Conservation (phyloP, 2,113 vertebrate genomes). For the Talpa occidentalis region DNA sequence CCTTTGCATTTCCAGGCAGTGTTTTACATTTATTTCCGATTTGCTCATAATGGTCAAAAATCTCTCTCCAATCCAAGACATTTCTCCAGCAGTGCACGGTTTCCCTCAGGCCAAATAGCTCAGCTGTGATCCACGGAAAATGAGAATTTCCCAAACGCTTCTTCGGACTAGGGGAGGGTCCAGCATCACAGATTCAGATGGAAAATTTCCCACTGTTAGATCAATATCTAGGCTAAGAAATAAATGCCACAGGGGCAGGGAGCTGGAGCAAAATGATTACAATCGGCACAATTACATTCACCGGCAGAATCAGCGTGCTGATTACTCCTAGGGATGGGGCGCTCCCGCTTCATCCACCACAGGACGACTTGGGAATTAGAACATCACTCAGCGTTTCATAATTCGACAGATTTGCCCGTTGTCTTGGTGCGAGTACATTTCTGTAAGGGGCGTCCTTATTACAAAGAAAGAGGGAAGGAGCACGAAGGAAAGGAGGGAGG, state of each 20-base stretch:
- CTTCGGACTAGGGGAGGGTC: slow-evolving; percentile 75
- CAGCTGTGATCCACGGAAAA: slow-evolving; percentile 83
- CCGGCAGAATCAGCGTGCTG: slow-evolving; percentile 66
- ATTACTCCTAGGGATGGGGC: slow-evolving; percentile 64
- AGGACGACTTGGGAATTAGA: slow-evolving; percentile 70
- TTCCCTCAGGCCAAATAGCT: slow-evolving; percentile 83
- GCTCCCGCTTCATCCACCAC: slow-evolving; percentile 35
- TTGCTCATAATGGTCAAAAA: slow-evolving; percentile 83
- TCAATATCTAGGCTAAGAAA: slow-evolving; percentile 82
- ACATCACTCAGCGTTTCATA: slow-evolving; percentile 72
- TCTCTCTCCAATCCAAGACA: slow-evolving; percentile 76
- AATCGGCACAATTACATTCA: slow-evolving; percentile 78
- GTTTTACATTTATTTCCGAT: slow-evolving; percentile 84
- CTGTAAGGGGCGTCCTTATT: slow-evolving; percentile 46
- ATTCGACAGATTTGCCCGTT: slow-evolving; percentile 47
- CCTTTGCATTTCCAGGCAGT: slow-evolving; percentile 81
- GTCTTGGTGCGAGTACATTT: slow-evolving; percentile 63
- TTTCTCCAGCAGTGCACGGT: slow-evolving; percentile 73
- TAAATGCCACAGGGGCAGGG: slow-evolving; percentile 80
- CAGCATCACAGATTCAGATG: slow-evolving; percentile 73
- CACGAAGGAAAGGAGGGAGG: too few species aligned
- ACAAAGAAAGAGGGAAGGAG: slow-evolving; percentile 20
- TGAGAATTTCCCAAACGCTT: slow-evolving; percentile 80
- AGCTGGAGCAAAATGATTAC: slow-evolving; percentile 81
- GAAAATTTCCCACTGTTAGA: slow-evolving; percentile 82